Percentiles rank a stretch among this genome's conserved stretches.
Evolutionary conservation across 2,113 vertebrate genomes (phyloP).

Genomic region (Tetrax tetrax): DNA sequence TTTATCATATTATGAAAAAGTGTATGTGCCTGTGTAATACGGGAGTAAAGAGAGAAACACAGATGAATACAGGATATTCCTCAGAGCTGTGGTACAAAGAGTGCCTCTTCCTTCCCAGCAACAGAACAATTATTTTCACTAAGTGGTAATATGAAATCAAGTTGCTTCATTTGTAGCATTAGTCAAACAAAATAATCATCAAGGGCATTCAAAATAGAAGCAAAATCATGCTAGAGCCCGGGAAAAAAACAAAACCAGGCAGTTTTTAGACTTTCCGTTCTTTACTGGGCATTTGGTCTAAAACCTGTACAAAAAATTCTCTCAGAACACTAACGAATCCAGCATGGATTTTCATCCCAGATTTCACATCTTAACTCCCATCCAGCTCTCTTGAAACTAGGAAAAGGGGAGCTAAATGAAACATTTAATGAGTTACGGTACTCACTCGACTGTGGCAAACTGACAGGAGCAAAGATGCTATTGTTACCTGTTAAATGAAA

Average conservation of each 20-base stretch:
- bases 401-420: background rate
- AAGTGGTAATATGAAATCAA: background rate
- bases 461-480: constrained; percentile 85
- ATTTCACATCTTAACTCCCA: background rate
- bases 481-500: constrained; percentile 80
- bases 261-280: background rate
- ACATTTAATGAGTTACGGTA: background rate
- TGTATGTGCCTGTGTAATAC: rapidly evolving
- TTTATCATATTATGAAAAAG: background rate
- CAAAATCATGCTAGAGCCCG: background rate
- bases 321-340: background rate
- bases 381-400: background rate
- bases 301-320: background rate
- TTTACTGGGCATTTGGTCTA: background rate
- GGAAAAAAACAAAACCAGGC: background rate
- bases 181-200: background rate
- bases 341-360: background rate
- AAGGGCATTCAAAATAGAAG: background rate
- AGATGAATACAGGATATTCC: background rate
- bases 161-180: background rate
- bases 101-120: background rate
- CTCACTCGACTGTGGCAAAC: constrained; percentile 90
- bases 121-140: background rate
- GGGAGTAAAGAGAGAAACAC: background rate
- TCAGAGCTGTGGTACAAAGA: background rate